phyloP scores from a whole-genome alignment of 2,888 invertebrate genomes.

The Leptopilina drosophilae region DNA sequence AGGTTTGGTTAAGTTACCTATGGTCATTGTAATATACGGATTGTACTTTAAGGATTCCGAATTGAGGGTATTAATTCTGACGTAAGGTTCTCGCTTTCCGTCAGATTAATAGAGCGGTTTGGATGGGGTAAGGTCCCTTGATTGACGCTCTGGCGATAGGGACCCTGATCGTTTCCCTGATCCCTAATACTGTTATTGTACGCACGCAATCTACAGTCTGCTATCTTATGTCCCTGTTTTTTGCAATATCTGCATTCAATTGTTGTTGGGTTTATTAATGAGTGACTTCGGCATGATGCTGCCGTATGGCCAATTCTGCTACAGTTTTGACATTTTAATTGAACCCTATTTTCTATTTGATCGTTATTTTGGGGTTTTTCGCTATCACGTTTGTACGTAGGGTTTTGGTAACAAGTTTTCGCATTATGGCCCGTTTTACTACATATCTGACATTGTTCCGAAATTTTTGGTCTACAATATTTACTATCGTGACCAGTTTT shows the following conservation, averaged over 20 bases:
- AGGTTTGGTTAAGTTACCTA: neutral
- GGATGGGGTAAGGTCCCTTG: neutral
- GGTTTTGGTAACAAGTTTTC: neutral
- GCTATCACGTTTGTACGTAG: neutral
- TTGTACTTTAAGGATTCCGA: neutral
- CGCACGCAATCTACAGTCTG: neutral
- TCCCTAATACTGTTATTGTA: neutral
- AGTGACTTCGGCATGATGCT: neutral
- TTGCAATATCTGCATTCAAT: conserved; percentile 27
- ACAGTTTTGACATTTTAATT: neutral
- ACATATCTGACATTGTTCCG: neutral
- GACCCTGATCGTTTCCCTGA: conserved; percentile 26
- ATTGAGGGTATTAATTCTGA: neutral
- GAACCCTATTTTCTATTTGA: neutral
- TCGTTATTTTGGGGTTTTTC: no score
- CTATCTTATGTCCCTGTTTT: neutral
- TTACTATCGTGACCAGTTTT: neutral
- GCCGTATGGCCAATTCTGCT: neutral
- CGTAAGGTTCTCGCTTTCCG: neutral
- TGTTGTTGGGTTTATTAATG: no score
- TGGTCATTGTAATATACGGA: neutral
- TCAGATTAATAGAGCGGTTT: neutral
- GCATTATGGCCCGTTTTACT: neutral
- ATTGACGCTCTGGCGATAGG: neutral
- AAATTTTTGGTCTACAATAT: neutral